Evolutionary conservation across 1,140 invertebrate species (phyloP).

Genomic region (Ceratosolen fusciceps): DNA sequence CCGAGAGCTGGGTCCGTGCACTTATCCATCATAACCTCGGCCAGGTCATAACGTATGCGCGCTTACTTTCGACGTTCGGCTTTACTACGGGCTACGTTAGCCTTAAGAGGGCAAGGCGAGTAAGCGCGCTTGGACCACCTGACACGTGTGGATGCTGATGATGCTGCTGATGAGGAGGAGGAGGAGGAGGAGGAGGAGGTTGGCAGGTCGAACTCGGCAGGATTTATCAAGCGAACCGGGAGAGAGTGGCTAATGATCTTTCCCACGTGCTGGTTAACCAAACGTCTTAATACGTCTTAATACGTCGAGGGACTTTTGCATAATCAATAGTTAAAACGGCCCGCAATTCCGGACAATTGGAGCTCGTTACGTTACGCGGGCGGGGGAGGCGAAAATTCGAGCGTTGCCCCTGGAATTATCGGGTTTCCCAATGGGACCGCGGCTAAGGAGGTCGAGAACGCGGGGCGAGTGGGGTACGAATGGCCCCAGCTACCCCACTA

Average conservation of each 20-base stretch:
- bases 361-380: neutral
- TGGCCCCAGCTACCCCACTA: neutral
- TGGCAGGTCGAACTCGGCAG: neutral
- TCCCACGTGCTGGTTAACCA: neutral
- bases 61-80: no score
- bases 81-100: no score
- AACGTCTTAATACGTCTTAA: neutral
- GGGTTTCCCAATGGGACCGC: slow-evolving; percentile 25
- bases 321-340: neutral
- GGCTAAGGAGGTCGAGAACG: no score
- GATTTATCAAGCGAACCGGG: neutral
- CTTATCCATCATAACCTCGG: no score
- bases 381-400: neutral
- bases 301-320: neutral
- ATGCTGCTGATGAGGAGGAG: no score
- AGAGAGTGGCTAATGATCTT: neutral
- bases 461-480: no score
- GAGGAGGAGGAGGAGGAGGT: no score
- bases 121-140: no score
- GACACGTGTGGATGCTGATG: no score
- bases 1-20: no score
- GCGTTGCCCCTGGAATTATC: neutral
- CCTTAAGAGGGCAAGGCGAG: no score
- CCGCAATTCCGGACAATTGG: neutral
- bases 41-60: no score